These are phyloP conservation scores for Carapus acus DNA, from an alignment of 2,797 vertebrate species.

Conservation along the genomic window DNA sequence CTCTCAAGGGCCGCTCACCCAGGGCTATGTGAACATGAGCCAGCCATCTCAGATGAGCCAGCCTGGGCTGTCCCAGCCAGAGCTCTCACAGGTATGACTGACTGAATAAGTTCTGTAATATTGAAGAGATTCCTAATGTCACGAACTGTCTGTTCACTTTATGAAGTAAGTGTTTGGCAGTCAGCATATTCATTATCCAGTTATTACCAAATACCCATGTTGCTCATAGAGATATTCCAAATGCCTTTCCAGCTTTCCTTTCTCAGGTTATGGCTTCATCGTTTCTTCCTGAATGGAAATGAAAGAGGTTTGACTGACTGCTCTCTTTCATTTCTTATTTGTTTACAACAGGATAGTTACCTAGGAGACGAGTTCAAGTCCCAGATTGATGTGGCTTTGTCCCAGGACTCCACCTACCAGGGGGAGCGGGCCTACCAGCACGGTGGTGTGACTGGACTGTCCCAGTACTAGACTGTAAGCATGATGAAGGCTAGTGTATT, in stretches of 20 bases:
- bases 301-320: constrained; percentile 23
- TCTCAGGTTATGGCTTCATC: constrained; percentile 10
- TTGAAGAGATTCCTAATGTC: constrained; percentile 9
- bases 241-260: constrained; percentile 39
- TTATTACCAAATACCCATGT: neutral
- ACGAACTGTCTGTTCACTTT: neutral
- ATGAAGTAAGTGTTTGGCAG: constrained; percentile 4
- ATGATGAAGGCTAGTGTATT: neutral
- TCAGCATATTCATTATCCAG: constrained; percentile 9
- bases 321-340: constrained; percentile 25
- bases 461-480: constrained; percentile 98
- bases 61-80: constrained; percentile 91
- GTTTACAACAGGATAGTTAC: constrained; percentile 86
- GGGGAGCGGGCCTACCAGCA: constrained; percentile 97
- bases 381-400: constrained; percentile 95
- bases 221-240: constrained; percentile 28
- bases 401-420: constrained; percentile 97
- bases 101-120: neutral
- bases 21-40: constrained; percentile 97
- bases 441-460: constrained; percentile 94
- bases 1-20: constrained; percentile 93
- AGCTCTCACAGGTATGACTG: constrained; percentile 85
- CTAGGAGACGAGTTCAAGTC: constrained; percentile 97
- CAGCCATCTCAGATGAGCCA: constrained; percentile 98
- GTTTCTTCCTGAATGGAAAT: constrained; percentile 27